Conservation (phyloP, 2,888 invertebrate species). For the Camptogramma bilineatum region DNA sequence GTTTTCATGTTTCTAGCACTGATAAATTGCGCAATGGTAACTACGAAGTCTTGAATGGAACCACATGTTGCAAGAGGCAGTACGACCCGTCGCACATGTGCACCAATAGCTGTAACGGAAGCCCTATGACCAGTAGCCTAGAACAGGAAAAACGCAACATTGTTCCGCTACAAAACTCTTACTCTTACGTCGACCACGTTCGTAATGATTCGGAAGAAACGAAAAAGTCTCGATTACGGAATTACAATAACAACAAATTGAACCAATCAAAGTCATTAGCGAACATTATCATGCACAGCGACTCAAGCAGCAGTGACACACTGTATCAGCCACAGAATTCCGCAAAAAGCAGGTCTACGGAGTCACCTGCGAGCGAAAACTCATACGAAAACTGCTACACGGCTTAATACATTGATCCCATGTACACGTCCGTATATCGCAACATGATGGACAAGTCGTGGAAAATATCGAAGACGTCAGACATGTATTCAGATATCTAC, state of each 20-base stretch:
- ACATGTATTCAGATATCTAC: constrained; percentile 77
- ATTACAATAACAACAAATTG: constrained; percentile 75
- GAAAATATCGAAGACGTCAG: constrained; percentile 57
- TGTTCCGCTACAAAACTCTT: constrained; percentile 71
- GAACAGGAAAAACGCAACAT: constrained; percentile 66
- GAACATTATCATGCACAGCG: constrained; percentile 78
- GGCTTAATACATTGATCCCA: constrained; percentile 78
- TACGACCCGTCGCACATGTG: constrained; percentile 82
- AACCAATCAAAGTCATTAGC: constrained; percentile 81
- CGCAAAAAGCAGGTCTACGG: constrained; percentile 75
- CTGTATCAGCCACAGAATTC: constrained; percentile 79
- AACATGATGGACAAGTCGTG: constrained; percentile 54
- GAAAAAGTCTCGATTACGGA: constrained; percentile 71
- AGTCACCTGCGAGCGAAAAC: constrained; percentile 79
- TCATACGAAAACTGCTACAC: constrained; percentile 78
- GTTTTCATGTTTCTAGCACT: constrained; percentile 57
- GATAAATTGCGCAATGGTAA: constrained; percentile 71
- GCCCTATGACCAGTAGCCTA: constrained; percentile 57
- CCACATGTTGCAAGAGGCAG: constrained; percentile 75
- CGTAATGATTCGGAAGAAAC: constrained; percentile 69
- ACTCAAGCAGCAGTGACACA: constrained; percentile 81
- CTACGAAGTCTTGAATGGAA: constrained; percentile 69
- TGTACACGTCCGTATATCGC: constrained; percentile 76
- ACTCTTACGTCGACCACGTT: constrained; percentile 71
- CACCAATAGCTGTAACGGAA: constrained; percentile 67